Percentiles rank a stretch among this genome's conserved stretches.
phyloP scores from a whole-genome alignment of 2,888 invertebrate genomes.

The Acrobasis suavella region DNA sequence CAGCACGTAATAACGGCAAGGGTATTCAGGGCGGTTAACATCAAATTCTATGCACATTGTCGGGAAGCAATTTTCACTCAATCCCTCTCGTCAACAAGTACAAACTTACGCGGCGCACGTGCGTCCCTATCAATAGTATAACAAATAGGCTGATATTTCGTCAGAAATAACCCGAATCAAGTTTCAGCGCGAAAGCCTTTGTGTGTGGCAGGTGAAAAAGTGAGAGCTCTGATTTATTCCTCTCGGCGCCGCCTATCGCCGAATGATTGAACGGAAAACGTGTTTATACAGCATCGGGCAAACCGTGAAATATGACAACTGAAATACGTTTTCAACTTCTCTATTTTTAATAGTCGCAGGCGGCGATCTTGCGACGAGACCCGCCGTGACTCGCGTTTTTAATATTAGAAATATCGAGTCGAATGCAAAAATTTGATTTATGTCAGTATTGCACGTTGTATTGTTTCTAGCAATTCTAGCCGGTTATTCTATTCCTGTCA shows the following conservation, averaged over 20 bases:
- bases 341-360: slow-evolving; percentile 52
- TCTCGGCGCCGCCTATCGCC: slow-evolving; percentile 76
- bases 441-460: slow-evolving; percentile 61
- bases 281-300: slow-evolving; percentile 76
- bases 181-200: slow-evolving; percentile 80
- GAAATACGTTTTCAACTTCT: slow-evolving; percentile 56
- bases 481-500: slow-evolving; percentile 65
- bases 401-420: slow-evolving; percentile 59
- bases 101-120: slow-evolving; percentile 79
- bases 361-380: slow-evolving; percentile 47
- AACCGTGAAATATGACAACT: slow-evolving; percentile 76
- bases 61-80: slow-evolving; percentile 79
- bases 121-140: slow-evolving; percentile 80
- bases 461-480: slow-evolving; percentile 59
- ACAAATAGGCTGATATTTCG: slow-evolving; percentile 82
- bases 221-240: slow-evolving; percentile 80
- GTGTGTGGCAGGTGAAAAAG: slow-evolving; percentile 83
- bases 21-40: slow-evolving; percentile 54
- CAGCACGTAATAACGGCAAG: slow-evolving; percentile 32
- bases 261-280: slow-evolving; percentile 79
- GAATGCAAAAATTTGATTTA: slow-evolving; percentile 67
- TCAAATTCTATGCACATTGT: slow-evolving; percentile 77
- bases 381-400: slow-evolving; percentile 54
- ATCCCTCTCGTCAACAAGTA: slow-evolving; percentile 78
- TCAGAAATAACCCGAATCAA: slow-evolving; percentile 82